Evolutionary conservation across 2,113 vertebrate species (phyloP).

Genomic region (Antennarius striatus): DNA sequence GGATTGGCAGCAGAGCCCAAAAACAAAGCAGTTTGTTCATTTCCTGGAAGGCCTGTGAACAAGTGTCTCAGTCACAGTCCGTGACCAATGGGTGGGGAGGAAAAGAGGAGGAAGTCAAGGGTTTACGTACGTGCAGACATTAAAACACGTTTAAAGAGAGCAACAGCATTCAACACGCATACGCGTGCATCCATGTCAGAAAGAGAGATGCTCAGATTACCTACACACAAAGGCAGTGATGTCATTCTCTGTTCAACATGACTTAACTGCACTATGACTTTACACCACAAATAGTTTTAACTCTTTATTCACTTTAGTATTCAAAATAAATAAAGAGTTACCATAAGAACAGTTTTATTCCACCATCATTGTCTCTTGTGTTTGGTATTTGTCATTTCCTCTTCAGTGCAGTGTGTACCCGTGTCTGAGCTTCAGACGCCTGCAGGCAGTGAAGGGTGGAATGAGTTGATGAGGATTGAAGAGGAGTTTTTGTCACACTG

Average conservation of each 20-base stretch:
- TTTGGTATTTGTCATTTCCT: slow-evolving; percentile 30
- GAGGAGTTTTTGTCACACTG: slow-evolving; percentile 15
- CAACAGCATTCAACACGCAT: background rate
- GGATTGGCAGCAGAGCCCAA: slow-evolving; percentile 54
- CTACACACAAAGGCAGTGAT: too few relatives aligned
- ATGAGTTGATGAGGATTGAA: slow-evolving; percentile 9
- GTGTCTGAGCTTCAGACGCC: background rate
- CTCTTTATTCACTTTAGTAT: too few relatives aligned
- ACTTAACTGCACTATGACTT: too few relatives aligned
- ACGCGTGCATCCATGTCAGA: too few relatives aligned
- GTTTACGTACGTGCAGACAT: slow-evolving; percentile 28
- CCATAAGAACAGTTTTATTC: too few relatives aligned
- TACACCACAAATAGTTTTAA: too few relatives aligned
- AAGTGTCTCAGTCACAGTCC: slow-evolving; percentile 67
- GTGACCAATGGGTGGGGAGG: slow-evolving; percentile 39
- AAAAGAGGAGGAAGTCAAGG: slow-evolving; percentile 32
- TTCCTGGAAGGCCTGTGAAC: slow-evolving; percentile 67
- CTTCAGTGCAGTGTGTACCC: slow-evolving; percentile 13
- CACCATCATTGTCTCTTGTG: too few relatives aligned
- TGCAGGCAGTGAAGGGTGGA: slow-evolving; percentile 34
- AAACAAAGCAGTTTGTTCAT: slow-evolving; percentile 79
- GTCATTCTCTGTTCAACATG: too few relatives aligned
- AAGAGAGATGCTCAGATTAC: too few relatives aligned
- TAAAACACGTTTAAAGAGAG: slow-evolving; percentile 15
- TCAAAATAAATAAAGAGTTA: too few relatives aligned